These are phyloP conservation scores for Drosophila rufa DNA, from an alignment of 1,140 invertebrate genomes.

Conservation along the genomic window DNA sequence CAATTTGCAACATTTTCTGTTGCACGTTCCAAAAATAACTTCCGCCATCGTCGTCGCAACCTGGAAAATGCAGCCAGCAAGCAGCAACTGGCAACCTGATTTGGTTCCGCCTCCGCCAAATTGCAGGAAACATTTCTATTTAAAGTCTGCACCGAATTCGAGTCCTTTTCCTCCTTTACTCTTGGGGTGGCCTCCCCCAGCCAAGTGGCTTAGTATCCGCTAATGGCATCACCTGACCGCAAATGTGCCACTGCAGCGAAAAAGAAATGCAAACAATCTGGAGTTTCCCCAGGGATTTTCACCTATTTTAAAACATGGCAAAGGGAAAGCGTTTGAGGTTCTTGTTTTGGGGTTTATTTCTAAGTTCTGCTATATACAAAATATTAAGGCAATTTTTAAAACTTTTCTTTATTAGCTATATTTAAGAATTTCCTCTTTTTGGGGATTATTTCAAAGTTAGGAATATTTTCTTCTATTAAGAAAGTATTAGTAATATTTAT, in stretches of 20 bases:
- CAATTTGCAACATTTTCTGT: conserved; percentile 80
- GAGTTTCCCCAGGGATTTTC: not conserved
- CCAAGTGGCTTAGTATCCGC: conserved; percentile 34
- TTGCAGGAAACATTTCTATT: conserved; percentile 77
- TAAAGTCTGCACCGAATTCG: conserved; percentile 54
- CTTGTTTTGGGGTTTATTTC: too few relatives aligned
- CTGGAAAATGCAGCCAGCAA: conserved; percentile 13
- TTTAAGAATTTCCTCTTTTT: too few relatives aligned
- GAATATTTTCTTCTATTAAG: too few relatives aligned
- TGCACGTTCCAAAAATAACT: conserved; percentile 81
- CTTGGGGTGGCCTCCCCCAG: too few relatives aligned
- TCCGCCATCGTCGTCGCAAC: conserved; percentile 50
- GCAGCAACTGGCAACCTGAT: conserved; percentile 54
- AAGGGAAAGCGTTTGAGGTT: not conserved
- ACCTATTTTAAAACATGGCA: not conserved
- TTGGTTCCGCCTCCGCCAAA: conserved; percentile 66
- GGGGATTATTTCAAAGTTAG: too few relatives aligned
- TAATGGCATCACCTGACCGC: conserved; percentile 43
- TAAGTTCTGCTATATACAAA: too few relatives aligned
- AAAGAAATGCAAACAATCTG: conserved; percentile 7
- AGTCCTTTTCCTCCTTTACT: not conserved
- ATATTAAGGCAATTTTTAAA: too few relatives aligned
- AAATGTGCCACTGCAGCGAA: conserved; percentile 25
- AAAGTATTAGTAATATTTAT: too few relatives aligned
- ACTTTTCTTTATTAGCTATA: too few relatives aligned